A percentile compares a stretch with the other conserved stretches of the same genome.
These are phyloP conservation scores for Batillaria attramentaria DNA, from an alignment of 1,140 invertebrate genomes.

Conservation along the genomic window DNA sequence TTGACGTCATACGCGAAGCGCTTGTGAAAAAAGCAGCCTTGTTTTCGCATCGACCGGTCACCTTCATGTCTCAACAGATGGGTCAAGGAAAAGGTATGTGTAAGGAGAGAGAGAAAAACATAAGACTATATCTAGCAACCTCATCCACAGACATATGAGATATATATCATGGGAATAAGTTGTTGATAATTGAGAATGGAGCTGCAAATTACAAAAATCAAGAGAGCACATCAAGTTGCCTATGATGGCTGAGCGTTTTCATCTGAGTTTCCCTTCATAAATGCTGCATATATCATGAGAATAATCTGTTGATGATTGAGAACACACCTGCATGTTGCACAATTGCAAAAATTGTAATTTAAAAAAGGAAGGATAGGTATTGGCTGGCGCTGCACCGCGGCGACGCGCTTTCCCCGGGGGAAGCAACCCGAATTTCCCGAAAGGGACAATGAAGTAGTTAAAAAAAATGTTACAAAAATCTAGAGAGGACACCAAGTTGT, in stretches of 20 bases:
- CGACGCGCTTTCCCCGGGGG: too few species aligned
- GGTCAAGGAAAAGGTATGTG: conserved; percentile 17
- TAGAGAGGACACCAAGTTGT: background rate
- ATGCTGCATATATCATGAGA: too few species aligned
- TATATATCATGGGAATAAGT: background rate
- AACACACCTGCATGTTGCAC: too few species aligned
- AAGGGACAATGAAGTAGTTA: too few species aligned
- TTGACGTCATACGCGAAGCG: conserved; percentile 45
- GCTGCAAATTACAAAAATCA: background rate
- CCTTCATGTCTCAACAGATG: conserved; percentile 28
- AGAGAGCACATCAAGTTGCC: background rate
- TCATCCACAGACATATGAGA: background rate
- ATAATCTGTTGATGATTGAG: too few species aligned
- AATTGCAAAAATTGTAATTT: too few species aligned
- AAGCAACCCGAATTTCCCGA: too few species aligned
- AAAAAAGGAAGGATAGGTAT: too few species aligned
- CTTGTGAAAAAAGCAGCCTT: conserved; percentile 42
- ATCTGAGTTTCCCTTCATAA: background rate
- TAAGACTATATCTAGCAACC: background rate
- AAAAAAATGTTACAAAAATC: too few species aligned
- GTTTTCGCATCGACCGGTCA: conserved; percentile 42
- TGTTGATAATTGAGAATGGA: background rate
- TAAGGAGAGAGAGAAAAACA: background rate
- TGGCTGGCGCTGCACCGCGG: too few species aligned
- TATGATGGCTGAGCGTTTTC: background rate